phyloP scores from a whole-genome alignment of 2,113 vertebrate species.

The Nerophis lumbriciformis region DNA sequence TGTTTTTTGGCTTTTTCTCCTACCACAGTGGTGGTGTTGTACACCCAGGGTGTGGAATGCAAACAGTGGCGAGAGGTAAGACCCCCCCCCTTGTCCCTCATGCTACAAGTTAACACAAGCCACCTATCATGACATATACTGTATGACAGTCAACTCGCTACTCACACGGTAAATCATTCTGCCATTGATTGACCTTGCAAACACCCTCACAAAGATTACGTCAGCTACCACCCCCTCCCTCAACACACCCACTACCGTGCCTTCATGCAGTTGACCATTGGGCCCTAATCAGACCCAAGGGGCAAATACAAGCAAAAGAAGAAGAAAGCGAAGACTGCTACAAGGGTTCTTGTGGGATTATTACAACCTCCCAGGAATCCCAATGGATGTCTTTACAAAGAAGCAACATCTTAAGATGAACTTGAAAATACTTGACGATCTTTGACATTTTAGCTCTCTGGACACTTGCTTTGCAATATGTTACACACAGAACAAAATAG shows the following conservation, averaged over 20 bases:
- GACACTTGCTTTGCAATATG: too few species aligned
- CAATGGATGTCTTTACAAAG: neutral
- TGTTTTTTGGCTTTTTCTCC: conserved; percentile 11
- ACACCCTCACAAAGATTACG: conserved; percentile 48
- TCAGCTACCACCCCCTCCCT: conserved; percentile 15
- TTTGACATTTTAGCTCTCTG: too few species aligned
- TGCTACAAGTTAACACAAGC: conserved; percentile 26
- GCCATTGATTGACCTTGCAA: conserved; percentile 49
- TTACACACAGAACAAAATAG: too few species aligned
- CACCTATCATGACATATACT: neutral
- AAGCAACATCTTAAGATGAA: conserved; percentile 3
- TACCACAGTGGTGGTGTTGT: conserved; percentile 85
- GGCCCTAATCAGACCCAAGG: conserved; percentile 29
- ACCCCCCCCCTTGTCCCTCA: conserved; percentile 1
- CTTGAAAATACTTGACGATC: neutral
- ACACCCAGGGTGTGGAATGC: conserved; percentile 86
- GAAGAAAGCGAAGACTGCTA: conserved; percentile 7
- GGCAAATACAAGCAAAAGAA: conserved; percentile 4
- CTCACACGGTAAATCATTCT: conserved; percentile 32
- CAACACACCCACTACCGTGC: neutral
- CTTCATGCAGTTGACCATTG: conserved; percentile 17
- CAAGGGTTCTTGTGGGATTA: conserved; percentile 11
- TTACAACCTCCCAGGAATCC: conserved; percentile 1
- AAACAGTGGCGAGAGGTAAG: conserved; percentile 95
- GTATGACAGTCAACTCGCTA: conserved; percentile 11